These are phyloP conservation scores for Haplotaxodon microlepis DNA, from an alignment of 2,113 vertebrate genomes.

Conservation along the genomic window DNA sequence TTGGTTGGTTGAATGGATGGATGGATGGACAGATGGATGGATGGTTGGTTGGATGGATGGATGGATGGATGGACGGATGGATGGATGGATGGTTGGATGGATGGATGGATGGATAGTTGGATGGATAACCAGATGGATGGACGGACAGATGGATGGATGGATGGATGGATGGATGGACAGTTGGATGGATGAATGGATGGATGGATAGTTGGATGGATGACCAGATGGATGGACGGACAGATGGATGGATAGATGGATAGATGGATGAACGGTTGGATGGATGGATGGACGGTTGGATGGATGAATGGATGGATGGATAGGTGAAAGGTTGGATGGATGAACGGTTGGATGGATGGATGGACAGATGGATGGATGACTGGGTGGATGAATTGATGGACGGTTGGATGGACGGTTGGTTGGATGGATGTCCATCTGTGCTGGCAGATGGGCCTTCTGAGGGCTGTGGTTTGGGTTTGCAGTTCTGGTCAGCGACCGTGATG, in stretches of 20 bases:
- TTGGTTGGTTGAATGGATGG: rapidly evolving
- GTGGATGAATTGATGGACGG: no score
- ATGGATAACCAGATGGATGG: rapidly evolving
- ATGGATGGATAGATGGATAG: rapidly evolving
- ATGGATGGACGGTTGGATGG: no score
- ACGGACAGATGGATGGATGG: rapidly evolving
- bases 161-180: rapidly evolving
- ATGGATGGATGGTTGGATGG: rapidly evolving
- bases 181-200: rapidly evolving
- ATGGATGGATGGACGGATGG: rapidly evolving
- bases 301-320: no score
- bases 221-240: no score
- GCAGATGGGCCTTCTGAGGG: not conserved
- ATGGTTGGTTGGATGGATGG: rapidly evolving
- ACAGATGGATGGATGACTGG: rapidly evolving
- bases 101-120: rapidly evolving
- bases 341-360: rapidly evolving
- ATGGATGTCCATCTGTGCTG: not conserved
- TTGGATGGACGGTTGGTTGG: not conserved
- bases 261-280: rapidly evolving
- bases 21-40: rapidly evolving
- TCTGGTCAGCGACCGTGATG: not conserved
- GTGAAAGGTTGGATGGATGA: no score
- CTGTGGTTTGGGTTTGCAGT: not conserved
- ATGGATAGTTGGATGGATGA: rapidly evolving